Base-by-base conservation (phyloP, 2,113 vertebrate genomes). In the Megaleporinus macrocephalus region DNA sequence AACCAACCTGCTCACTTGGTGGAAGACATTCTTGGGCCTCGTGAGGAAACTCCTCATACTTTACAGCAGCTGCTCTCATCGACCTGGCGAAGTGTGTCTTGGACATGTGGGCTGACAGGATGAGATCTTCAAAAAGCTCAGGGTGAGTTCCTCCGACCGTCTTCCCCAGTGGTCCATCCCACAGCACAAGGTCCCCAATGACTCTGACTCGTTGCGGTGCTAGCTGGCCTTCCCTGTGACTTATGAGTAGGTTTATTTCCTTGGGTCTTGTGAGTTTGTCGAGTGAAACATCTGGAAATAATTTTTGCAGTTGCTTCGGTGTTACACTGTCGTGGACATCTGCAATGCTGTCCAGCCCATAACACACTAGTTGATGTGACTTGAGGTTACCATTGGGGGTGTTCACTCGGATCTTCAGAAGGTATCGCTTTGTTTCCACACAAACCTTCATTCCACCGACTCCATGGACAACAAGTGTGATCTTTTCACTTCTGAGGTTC, bases 1-100 rank as follows among this genome's bases (percentile, higher is more conserved):
- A n/a, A n/a, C n/a, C n/a, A n/a, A n/a, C n/a, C n/a, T n/a, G n/a
- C n/a, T n/a, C n/a, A n/a, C n/a, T n/a, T n/a, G n/a, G n/a, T n/a
- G n/a, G n/a, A n/a, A n/a, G n/a, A n/a, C n/a, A n/a, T n/a, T n/a
- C n/a, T n/a, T n/a, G n/a, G n/a, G n/a, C n/a, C n/a, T n/a, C n/a
- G n/a, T n/a, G n/a, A n/a, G n/a, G n/a, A n/a, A n/a, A n/a, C n/a
- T n/a, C n/a, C n/a, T n/a, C n/a, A n/a, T n/a, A n/a, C n/a, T n/a
- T n/a, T n/a, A n/a, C n/a, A n/a, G n/a, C n/a, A 10, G 80, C 44
- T 26, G 86, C 69, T 74, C 73, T 80, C 73, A 78, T 74, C 0
- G 80, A 85, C 1, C 53, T 12, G 4, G 83, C 80, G 36, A 85
- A 85, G 41, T 83, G 86, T 5, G 72, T 73, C 4, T 73, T 7